A percentile compares a stretch with the other conserved stretches of the same genome.
These are phyloP conservation scores for Drosophila antonietae DNA, from an alignment of 2,888 invertebrate genomes.

Conservation along the genomic window DNA sequence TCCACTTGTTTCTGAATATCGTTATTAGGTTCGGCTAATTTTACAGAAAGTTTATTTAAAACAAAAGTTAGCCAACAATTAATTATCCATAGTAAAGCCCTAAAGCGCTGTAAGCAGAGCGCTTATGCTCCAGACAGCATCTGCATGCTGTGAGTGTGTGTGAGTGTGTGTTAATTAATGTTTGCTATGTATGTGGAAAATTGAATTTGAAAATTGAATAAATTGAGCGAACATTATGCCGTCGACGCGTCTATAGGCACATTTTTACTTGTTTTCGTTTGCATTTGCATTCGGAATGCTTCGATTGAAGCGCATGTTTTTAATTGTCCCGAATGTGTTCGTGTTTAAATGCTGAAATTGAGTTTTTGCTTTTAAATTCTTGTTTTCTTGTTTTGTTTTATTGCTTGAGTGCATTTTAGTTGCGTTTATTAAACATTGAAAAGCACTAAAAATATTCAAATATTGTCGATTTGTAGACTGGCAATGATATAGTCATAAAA, in stretches of 20 bases:
- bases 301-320: constrained; percentile 8
- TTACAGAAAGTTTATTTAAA: no score
- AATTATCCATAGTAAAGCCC: no score
- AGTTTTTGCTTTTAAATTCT: constrained; percentile 1
- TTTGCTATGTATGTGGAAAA: neutral
- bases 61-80: no score
- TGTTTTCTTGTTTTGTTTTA: constrained; percentile 5
- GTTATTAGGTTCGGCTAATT: no score
- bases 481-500: constrained; percentile 25
- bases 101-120: no score
- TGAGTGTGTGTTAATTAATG: no score
- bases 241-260: no score
- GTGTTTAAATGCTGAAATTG: constrained; percentile 23
- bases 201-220: neutral
- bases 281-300: constrained; percentile 10
- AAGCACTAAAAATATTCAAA: constrained; percentile 30
- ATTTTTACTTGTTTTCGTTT: constrained; percentile 4
- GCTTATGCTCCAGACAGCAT: no score
- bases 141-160: no score
- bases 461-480: constrained; percentile 10
- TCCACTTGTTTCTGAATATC: no score
- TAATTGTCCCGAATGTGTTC: constrained; percentile 32
- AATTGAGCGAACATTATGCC: neutral
- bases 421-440: constrained; percentile 49
- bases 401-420: constrained; percentile 45